Percentiles rank a stretch among this genome's conserved stretches.
Evolutionary conservation across 2,888 invertebrate genomes (phyloP).

Genomic region (Shargacucullia verbasci): DNA sequence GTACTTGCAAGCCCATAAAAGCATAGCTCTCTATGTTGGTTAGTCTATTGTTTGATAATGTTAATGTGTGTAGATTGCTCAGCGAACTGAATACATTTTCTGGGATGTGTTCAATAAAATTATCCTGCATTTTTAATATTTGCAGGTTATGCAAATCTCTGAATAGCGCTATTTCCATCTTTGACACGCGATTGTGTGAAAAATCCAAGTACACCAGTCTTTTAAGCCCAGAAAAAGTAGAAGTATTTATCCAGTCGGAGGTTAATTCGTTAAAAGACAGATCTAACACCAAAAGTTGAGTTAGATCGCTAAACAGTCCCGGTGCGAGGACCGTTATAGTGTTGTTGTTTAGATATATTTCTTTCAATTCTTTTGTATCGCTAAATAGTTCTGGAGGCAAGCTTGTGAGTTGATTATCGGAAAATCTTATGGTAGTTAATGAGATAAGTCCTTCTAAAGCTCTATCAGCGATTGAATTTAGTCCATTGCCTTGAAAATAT

Average conservation of each 20-base stretch:
- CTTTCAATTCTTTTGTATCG: conserved; percentile 93
- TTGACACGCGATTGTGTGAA: conserved; percentile 93
- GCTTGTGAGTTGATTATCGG: conserved; percentile 94
- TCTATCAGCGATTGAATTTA: conserved; percentile 93
- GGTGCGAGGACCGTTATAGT: conserved; percentile 94
- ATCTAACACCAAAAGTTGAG: conserved; percentile 93
- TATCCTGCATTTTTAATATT: conserved; percentile 94
- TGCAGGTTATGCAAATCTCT: conserved; percentile 94
- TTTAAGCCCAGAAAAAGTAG: conserved; percentile 93
- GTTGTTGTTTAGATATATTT: conserved; percentile 95
- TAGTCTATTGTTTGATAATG: conserved; percentile 94
- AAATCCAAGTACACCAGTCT: conserved; percentile 93
- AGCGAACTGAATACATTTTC: conserved; percentile 94
- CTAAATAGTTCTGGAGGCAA: conserved; percentile 95
- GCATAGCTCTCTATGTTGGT: conserved; percentile 93
- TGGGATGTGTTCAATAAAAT: conserved; percentile 92
- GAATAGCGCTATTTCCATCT: conserved; percentile 93
- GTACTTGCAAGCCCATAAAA: conserved; percentile 92
- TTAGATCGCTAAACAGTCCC: conserved; percentile 93
- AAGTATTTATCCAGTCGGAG: conserved; percentile 94
- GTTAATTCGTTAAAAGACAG: conserved; percentile 94
- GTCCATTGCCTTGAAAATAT: conserved; percentile 93
- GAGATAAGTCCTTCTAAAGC: conserved; percentile 93
- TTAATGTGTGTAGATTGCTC: conserved; percentile 94
- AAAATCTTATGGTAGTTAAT: conserved; percentile 92